These are phyloP conservation scores for Otus sunia DNA, from an alignment of 2,113 vertebrate species.

Conservation along the genomic window DNA sequence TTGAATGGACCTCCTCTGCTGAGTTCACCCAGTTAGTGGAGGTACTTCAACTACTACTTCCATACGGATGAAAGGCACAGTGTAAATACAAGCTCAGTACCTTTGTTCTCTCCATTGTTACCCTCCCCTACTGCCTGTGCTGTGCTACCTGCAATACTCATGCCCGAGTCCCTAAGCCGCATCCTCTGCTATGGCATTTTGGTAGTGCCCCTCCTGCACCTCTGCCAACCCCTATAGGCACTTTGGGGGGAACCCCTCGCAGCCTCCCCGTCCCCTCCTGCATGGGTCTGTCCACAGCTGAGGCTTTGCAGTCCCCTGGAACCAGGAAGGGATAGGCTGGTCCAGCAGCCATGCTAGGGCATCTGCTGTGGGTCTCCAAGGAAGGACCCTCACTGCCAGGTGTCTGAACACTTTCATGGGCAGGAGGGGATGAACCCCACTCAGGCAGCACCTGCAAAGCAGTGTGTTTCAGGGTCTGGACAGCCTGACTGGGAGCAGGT, in stretches of 20 bases:
- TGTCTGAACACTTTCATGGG: neutral
- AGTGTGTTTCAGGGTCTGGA: neutral
- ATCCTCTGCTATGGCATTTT: neutral
- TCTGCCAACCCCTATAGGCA: neutral
- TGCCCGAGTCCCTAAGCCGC: neutral
- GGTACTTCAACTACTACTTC: neutral
- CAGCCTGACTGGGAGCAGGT: neutral
- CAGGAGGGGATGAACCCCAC: neutral
- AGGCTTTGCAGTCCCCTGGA: neutral
- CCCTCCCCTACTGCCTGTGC: neutral
- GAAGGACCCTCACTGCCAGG: neutral
- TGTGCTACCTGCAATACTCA: neutral
- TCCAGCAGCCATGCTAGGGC: fast-evolving
- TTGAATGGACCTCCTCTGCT: neutral
- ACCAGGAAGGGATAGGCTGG: neutral
- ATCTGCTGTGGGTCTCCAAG: neutral
- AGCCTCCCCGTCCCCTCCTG: neutral
- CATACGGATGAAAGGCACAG: neutral
- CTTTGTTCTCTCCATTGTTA: neutral
- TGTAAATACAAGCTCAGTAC: neutral
- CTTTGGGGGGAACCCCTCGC: neutral
- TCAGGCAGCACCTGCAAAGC: neutral
- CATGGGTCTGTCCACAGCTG: fast-evolving
- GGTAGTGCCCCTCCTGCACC: neutral
- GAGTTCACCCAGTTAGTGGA: neutral